Conservation (phyloP, 2,888 invertebrate species). For the Tenodera sinensis region DNA sequence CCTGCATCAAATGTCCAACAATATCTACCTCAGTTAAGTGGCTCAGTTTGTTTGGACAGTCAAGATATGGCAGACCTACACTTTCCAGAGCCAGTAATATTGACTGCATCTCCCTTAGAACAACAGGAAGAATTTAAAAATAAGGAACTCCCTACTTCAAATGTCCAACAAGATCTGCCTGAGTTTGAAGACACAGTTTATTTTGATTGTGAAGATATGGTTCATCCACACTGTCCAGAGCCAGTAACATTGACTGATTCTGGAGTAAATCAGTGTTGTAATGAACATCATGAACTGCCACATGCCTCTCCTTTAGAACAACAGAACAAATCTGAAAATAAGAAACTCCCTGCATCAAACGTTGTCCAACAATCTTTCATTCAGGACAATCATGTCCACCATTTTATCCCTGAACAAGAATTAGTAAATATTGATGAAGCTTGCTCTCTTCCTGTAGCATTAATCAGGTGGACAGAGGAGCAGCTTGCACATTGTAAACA, state of each 20-base stretch:
- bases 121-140: too few relatives aligned
- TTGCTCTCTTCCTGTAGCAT: neutral
- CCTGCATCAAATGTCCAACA: too few relatives aligned
- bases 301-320: neutral
- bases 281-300: neutral
- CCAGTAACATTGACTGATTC: neutral
- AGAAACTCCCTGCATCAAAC: neutral
- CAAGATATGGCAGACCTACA: too few relatives aligned
- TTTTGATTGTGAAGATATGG: neutral
- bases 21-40: too few relatives aligned
- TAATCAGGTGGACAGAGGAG: conserved; percentile 38
- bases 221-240: neutral
- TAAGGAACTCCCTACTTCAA: too few relatives aligned
- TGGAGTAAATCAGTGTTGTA: neutral
- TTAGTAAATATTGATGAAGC: neutral
- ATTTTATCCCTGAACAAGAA: neutral
- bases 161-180: neutral
- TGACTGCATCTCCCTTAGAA: too few relatives aligned
- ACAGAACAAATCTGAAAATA: neutral
- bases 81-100: too few relatives aligned
- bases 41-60: too few relatives aligned
- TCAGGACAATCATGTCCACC: neutral
- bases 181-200: neutral
- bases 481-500: conserved; percentile 41
- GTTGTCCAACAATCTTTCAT: neutral